Conservation (phyloP, 2,888 invertebrate genomes). For the Neuroscelio doddi region DNA sequence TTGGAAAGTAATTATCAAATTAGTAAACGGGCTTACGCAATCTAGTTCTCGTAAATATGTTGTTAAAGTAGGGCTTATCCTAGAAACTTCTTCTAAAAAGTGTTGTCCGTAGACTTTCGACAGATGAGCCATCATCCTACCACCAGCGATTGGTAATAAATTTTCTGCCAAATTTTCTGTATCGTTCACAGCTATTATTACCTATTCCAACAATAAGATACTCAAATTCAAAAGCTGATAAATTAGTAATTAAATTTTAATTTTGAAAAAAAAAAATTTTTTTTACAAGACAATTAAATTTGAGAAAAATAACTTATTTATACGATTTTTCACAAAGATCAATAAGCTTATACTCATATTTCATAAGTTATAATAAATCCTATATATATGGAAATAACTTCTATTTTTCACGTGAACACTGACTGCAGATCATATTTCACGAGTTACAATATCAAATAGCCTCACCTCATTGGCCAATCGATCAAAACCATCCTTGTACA, state of each 20-base stretch:
- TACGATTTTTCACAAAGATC: too few species aligned
- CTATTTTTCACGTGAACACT: slow-evolving; percentile 5
- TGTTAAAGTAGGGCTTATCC: slow-evolving; percentile 84
- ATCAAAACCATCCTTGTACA: slow-evolving; percentile 77
- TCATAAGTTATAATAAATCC: too few species aligned
- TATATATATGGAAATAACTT: neutral
- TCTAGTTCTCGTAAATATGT: slow-evolving; percentile 79
- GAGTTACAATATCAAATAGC: neutral
- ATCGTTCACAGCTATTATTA: slow-evolving; percentile 79
- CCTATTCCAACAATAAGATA: too few species aligned
- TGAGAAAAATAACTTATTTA: too few species aligned
- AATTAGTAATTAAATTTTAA: slow-evolving; percentile 25
- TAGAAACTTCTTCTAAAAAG: slow-evolving; percentile 80
- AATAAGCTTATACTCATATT: too few species aligned
- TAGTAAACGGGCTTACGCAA: too few species aligned
- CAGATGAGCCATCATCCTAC: slow-evolving; percentile 81
- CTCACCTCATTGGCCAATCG: slow-evolving; percentile 76
- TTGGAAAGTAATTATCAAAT: too few species aligned
- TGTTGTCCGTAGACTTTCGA: slow-evolving; percentile 73
- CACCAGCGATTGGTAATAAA: slow-evolving; percentile 86
- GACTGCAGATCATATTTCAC: slow-evolving; percentile 7
- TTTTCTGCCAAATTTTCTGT: slow-evolving; percentile 81
- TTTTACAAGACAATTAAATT: too few species aligned
- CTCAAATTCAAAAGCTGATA: too few species aligned
- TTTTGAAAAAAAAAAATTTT: slow-evolving; percentile 13